Evolutionary conservation across 1,140 invertebrate genomes (phyloP).

Genomic region (Penaeus chinensis): DNA sequence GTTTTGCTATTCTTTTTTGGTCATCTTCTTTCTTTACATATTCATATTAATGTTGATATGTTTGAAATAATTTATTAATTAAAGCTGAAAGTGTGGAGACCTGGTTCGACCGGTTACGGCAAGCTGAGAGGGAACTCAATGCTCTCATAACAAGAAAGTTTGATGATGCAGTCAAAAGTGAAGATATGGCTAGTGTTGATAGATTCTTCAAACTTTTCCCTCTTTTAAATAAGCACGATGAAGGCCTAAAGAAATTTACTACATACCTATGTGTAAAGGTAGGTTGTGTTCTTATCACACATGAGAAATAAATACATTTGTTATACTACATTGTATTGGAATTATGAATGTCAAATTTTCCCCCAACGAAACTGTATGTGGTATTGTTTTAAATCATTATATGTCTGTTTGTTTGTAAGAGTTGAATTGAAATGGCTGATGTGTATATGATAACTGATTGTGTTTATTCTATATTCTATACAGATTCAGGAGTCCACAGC

Average conservation of each 20-base stretch:
- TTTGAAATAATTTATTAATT: slow-evolving; percentile 65
- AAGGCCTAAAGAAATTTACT: slow-evolving; percentile 93
- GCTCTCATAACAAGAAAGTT: slow-evolving; percentile 84
- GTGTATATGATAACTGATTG: too few species aligned
- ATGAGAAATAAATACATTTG: background rate
- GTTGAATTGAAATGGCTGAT: background rate
- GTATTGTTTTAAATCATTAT: background rate
- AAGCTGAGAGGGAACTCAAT: slow-evolving; percentile 83
- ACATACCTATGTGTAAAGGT: slow-evolving; percentile 88
- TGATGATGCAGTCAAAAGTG: slow-evolving; percentile 89
- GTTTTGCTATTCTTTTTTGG: background rate
- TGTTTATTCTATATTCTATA: background rate
- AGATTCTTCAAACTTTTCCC: slow-evolving; percentile 99
- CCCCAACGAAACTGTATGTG: background rate
- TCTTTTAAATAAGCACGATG: slow-evolving; percentile 89
- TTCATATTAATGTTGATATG: slow-evolving; percentile 7
- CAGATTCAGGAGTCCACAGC: slow-evolving; percentile 79
- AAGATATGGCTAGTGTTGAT: slow-evolving; percentile 92
- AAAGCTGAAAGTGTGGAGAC: slow-evolving; percentile 77
- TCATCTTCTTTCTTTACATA: background rate
- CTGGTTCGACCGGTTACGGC: slow-evolving; percentile 85
- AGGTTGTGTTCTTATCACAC: slow-evolving; percentile 52
- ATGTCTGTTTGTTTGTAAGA: too few species aligned
- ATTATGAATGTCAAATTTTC: background rate
- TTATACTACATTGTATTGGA: background rate